phyloP scores from a whole-genome alignment of 2,113 vertebrate genomes.

The Lamprotornis superbus region DNA sequence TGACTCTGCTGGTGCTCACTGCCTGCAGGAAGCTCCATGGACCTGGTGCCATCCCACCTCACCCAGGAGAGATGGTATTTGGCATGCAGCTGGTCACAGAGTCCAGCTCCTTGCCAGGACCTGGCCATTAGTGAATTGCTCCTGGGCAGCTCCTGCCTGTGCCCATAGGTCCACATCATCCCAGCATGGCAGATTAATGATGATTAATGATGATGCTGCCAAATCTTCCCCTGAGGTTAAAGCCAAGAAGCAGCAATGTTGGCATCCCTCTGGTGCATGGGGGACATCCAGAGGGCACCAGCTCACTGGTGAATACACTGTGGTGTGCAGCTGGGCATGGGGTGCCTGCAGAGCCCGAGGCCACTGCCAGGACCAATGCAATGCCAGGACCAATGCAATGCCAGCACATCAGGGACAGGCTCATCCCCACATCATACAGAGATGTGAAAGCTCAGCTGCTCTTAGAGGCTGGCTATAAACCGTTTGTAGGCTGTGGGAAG shows the following conservation, averaged over 20 bases:
- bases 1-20: neutral
- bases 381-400: fast-evolving
- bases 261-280: fast-evolving
- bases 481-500: neutral
- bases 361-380: neutral
- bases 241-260: neutral
- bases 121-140: neutral
- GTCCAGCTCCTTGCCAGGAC: neutral
- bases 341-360: neutral
- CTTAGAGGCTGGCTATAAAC: neutral
- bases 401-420: neutral
- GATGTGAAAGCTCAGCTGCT: fast-evolving
- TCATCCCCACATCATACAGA: neutral
- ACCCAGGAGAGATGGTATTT: neutral
- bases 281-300: neutral
- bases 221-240: neutral
- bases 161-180: neutral
- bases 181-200: neutral
- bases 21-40: neutral
- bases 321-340: fast-evolving
- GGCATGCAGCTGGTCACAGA: fast-evolving
- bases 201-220: neutral
- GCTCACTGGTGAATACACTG: fast-evolving
- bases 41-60: neutral
- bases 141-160: neutral